Base-by-base conservation (phyloP, 1,140 invertebrate genomes). In the Palaemon carinicauda region DNA sequence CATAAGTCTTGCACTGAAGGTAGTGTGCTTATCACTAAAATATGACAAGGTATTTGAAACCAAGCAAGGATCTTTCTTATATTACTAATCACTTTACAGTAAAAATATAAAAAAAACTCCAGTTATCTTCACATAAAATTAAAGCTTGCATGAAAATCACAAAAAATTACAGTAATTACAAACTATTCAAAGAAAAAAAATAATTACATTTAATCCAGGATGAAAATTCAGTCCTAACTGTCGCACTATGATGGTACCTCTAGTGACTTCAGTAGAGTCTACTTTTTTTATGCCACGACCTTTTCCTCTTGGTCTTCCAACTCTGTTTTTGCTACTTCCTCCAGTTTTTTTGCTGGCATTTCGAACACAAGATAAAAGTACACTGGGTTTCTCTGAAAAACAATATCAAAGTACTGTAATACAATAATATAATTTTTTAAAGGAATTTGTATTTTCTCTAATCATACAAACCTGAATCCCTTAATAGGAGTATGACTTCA, bases 201-300 rank as follows among this genome's bases (percentile, higher is more conserved):
- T 21, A 77, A 73, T 84, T 77, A 84, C 82, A 84, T 84, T 84
- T 19, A 84, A 27, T 12, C 82, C 82, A 19, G 82, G 82, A 65
- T 50, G 73, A 52, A 19, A 84, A 27, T 78, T 31, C n/a, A 84
- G 82, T 21, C 82, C 73, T 0, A 84, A 73, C 33, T 84, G 82
- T 33, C 82, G n/a, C 21, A 78, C 73, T 27, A 84, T 51, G 15
- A 84, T 74, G 53, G 52, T 77, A 60, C 82, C 82, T 17, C 69
- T 24, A 29, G 53, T 60, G 12, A 84, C 82, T 21, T 17, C 60
- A 0, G 24, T 17, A 12, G 53, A 73, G 51, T 84, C 82, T 65
- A 12, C n/a, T 24, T 50, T 84, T 53, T 75, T 74, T 3, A 77
- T 29, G 21, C 82, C 82, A 41, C 73, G 17, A 50, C 9, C 31